phyloP scores from a whole-genome alignment of 2,797 vertebrate genomes.

The Hybognathus amarus region DNA sequence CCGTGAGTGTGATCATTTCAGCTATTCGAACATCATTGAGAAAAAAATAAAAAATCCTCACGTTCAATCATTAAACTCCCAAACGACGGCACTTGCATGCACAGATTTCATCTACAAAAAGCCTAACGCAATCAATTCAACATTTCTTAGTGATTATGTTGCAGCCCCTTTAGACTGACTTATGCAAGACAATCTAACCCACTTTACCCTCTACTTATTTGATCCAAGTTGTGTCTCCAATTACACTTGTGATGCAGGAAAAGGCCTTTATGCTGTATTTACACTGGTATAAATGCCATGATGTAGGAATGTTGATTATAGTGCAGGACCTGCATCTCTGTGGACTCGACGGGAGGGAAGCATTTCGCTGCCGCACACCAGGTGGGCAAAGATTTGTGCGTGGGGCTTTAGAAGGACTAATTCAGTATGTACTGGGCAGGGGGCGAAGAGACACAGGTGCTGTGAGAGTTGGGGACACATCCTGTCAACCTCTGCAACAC shows the following conservation, averaged over 20 bases:
- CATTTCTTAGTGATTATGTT: conserved; percentile 36
- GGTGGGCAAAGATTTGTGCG: conserved; percentile 55
- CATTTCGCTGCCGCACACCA: conserved; percentile 44
- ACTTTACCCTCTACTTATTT: conserved; percentile 20
- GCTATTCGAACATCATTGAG: conserved; percentile 36
- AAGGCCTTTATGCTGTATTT: conserved; percentile 21
- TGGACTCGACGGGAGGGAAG: conserved; percentile 41
- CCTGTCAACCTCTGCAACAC: conserved; percentile 41
- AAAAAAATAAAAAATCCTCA: neutral
- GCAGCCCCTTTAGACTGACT: conserved; percentile 13
- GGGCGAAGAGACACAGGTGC: conserved; percentile 54
- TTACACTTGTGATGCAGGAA: conserved; percentile 26
- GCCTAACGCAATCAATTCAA: conserved; percentile 24
- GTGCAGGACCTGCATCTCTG: neutral
- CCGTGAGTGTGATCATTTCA: conserved; percentile 34
- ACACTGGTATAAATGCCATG: conserved; percentile 25
- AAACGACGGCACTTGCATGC: conserved; percentile 25
- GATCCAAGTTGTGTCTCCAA: conserved; percentile 1
- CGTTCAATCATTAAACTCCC: neutral
- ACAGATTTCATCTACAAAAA: conserved; percentile 41
- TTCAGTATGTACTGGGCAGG: conserved; percentile 51
- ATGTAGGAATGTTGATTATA: conserved; percentile 37
- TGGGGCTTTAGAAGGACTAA: conserved; percentile 48
- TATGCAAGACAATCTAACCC: conserved; percentile 8
- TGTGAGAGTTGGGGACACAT: conserved; percentile 51